Conservation (phyloP, 1,140 invertebrate species). For the Platyura marginata region DNA sequence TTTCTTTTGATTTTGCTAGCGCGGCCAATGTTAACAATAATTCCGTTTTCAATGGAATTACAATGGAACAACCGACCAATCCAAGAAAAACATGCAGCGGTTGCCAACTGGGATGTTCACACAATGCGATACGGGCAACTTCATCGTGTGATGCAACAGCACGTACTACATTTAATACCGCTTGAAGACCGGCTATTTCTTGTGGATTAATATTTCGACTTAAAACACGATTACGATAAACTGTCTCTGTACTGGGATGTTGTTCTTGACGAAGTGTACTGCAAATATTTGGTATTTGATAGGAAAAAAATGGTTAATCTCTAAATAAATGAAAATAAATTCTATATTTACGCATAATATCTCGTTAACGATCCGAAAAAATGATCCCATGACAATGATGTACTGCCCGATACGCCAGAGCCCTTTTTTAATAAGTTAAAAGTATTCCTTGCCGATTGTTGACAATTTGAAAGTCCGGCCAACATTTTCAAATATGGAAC, state of each 20-base stretch:
- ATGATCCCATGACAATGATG: conserved; percentile 65
- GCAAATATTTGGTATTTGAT: conserved; percentile 1
- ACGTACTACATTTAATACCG: conserved; percentile 58
- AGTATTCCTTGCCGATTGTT: conserved; percentile 53
- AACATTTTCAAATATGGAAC: conserved; percentile 78
- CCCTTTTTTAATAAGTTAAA: conserved; percentile 68
- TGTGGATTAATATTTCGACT: conserved; percentile 54
- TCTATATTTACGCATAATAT: conserved; percentile 45
- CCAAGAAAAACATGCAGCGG: conserved; percentile 62
- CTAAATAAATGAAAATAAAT: not conserved
- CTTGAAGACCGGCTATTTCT: conserved; percentile 72
- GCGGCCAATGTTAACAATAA: conserved; percentile 57
- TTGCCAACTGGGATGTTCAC: conserved; percentile 73
- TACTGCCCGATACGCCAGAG: conserved; percentile 24
- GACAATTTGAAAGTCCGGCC: conserved; percentile 54
- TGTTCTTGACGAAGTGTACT: conserved; percentile 40
- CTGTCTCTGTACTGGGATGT: conserved; percentile 35
- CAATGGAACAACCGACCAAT: conserved; percentile 68
- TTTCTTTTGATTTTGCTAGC: conserved; percentile 50
- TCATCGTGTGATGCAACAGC: conserved; percentile 61
- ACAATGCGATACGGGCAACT: conserved; percentile 55
- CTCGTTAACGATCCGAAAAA: conserved; percentile 70
- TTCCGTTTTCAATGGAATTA: conserved; percentile 67
- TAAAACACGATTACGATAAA: conserved; percentile 36
- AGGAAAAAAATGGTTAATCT: not conserved